Conservation (phyloP, 2,888 invertebrate species). For the Rhopalosiphum nymphaeae region DNA sequence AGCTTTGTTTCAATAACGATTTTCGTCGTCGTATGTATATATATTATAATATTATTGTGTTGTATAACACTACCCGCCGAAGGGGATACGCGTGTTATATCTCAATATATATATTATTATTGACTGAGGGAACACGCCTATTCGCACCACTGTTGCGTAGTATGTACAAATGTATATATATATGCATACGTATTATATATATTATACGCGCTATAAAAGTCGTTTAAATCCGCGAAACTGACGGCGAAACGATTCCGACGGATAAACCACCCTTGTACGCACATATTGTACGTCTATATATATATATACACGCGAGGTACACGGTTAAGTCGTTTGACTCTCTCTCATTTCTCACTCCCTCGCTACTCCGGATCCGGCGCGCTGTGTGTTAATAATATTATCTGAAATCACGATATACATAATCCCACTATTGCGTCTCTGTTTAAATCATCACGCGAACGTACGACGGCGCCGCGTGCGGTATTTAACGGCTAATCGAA, state of each 20-base stretch:
- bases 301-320: background rate
- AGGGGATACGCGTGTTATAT: slow-evolving; percentile 14
- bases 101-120: background rate
- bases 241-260: slow-evolving; percentile 7
- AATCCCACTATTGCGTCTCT: background rate
- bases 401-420: background rate
- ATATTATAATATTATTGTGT: background rate
- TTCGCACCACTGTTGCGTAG: slow-evolving; percentile 4
- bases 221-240: slow-evolving; percentile 20
- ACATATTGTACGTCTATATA: background rate
- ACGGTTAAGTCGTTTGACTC: background rate
- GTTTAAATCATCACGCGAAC: background rate
- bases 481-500: background rate
- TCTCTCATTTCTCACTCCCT: background rate
- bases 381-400: background rate
- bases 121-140: slow-evolving; percentile 32
- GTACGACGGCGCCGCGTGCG: background rate
- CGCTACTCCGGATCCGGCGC: background rate
- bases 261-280: background rate
- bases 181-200: background rate
- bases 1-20: slow-evolving; percentile 61
- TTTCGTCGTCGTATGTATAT: slow-evolving; percentile 24
- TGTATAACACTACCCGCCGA: background rate
- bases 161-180: too few species aligned
- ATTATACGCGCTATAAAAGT: background rate